Evolutionary conservation across 2,888 invertebrate genomes (phyloP).

Genomic region (Tiliacea citrago): DNA sequence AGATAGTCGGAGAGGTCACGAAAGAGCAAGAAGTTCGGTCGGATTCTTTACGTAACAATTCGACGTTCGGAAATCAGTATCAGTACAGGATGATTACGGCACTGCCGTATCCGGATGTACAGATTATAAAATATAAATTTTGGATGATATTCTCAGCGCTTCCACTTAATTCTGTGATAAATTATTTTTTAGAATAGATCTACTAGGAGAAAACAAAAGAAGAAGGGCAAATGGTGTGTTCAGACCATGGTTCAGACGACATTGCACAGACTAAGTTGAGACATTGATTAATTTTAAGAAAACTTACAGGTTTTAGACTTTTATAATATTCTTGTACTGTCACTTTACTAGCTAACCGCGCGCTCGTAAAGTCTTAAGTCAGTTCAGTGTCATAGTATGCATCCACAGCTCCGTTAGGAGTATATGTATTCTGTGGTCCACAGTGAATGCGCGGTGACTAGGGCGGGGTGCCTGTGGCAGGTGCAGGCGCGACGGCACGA

Average conservation of each 20-base stretch:
- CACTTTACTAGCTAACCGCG: no score
- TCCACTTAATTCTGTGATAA: not conserved
- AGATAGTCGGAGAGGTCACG: slow-evolving; percentile 71
- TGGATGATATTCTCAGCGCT: slow-evolving; percentile 29
- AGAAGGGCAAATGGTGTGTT: not conserved
- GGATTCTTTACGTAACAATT: slow-evolving; percentile 83
- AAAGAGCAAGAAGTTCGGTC: slow-evolving; percentile 72
- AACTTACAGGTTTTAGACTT: no score
- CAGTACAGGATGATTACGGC: slow-evolving; percentile 60
- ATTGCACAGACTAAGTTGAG: no score
- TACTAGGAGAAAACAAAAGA: not conserved
- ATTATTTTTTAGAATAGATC: not conserved
- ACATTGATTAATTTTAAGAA: not conserved
- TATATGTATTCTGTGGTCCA: no score
- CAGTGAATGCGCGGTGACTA: no score
- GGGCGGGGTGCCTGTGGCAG: no score
- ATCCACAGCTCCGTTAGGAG: no score
- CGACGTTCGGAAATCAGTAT: slow-evolving; percentile 66
- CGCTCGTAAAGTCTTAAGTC: no score
- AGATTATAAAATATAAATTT: slow-evolving; percentile 32
- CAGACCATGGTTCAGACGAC: no score
- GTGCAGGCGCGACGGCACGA: no score
- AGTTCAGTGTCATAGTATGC: no score
- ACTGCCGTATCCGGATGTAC: slow-evolving; percentile 61
- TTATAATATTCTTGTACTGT: no score